phyloP scores from a whole-genome alignment of 2,113 vertebrate species.

The Paracyprichromis sp. region DNA sequence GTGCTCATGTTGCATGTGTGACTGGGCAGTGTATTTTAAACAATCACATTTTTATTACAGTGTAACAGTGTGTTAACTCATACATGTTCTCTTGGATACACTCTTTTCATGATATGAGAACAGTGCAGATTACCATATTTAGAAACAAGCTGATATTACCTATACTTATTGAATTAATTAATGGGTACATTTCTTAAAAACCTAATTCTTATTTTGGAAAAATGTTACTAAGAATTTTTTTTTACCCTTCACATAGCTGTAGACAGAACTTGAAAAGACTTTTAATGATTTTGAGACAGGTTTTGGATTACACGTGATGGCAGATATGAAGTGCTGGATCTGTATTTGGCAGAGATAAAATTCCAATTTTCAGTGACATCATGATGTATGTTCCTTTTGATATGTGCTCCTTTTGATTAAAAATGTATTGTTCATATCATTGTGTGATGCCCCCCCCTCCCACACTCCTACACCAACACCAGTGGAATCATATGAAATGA shows the following conservation, averaged over 20 bases:
- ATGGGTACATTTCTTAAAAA: background rate
- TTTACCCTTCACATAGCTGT: background rate
- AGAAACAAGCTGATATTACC: background rate
- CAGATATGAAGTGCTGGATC: background rate
- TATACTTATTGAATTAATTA: background rate
- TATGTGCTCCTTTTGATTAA: constrained; percentile 43
- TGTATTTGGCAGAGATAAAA: constrained; percentile 12
- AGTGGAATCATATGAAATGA: background rate
- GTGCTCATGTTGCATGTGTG: constrained; percentile 45
- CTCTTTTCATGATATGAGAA: background rate
- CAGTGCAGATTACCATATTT: background rate
- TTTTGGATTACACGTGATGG: background rate
- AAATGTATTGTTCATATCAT: constrained; percentile 22
- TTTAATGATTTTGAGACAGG: background rate
- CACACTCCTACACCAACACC: background rate
- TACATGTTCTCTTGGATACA: background rate
- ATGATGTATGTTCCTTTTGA: constrained; percentile 50
- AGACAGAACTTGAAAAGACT: background rate
- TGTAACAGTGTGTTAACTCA: background rate
- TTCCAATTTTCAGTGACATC: constrained; percentile 5
- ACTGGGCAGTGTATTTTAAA: constrained; percentile 12
- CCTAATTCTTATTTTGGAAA: background rate
- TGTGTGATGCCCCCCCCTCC: background rate
- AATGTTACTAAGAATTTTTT: background rate
- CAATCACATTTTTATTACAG: background rate